Evolutionary conservation across 2,888 invertebrate genomes (phyloP).

Genomic region (Sphaerophoria taeniata): DNA sequence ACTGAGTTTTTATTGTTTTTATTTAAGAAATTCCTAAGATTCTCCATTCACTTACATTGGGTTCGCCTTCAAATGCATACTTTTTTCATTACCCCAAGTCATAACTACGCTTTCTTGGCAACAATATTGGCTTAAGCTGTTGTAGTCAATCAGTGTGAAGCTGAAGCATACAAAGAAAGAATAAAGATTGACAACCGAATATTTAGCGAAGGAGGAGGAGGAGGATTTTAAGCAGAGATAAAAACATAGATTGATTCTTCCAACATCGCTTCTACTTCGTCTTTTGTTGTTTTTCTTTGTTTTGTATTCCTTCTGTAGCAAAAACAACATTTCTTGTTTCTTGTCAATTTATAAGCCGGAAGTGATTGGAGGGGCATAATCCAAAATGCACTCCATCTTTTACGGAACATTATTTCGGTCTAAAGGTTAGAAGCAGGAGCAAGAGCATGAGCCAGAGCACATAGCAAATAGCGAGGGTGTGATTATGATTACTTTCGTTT

Average conservation of each 20-base stretch:
- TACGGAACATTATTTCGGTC: constrained; percentile 2
- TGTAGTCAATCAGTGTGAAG: constrained; percentile 40
- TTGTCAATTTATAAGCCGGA: constrained; percentile 53
- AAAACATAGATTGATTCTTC: constrained; percentile 55
- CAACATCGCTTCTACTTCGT: neutral
- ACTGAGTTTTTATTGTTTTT: neutral
- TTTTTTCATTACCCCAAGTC: too few relatives aligned
- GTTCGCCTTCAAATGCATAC: too few relatives aligned
- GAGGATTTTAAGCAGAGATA: constrained; percentile 1
- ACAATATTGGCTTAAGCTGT: constrained; percentile 14
- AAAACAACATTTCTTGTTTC: constrained; percentile 7
- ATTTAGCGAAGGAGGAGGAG: neutral
- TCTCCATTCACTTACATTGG: too few relatives aligned
- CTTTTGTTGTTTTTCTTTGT: constrained; percentile 34
- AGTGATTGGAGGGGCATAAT: constrained; percentile 65
- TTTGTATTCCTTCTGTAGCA: constrained; percentile 39
- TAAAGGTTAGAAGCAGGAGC: constrained; percentile 11
- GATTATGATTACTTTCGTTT: constrained; percentile 65
- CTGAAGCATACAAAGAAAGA: constrained; percentile 23
- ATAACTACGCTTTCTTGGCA: neutral
- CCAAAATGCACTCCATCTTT: constrained; percentile 56
- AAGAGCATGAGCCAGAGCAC: neutral
- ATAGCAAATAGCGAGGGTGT: constrained; percentile 49
- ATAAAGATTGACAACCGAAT: constrained; percentile 41
- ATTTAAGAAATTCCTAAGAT: too few relatives aligned